These are phyloP conservation scores for Orbicella faveolata DNA, from an alignment of 64 coral and sea anemone species.

Conservation along the genomic window DNA sequence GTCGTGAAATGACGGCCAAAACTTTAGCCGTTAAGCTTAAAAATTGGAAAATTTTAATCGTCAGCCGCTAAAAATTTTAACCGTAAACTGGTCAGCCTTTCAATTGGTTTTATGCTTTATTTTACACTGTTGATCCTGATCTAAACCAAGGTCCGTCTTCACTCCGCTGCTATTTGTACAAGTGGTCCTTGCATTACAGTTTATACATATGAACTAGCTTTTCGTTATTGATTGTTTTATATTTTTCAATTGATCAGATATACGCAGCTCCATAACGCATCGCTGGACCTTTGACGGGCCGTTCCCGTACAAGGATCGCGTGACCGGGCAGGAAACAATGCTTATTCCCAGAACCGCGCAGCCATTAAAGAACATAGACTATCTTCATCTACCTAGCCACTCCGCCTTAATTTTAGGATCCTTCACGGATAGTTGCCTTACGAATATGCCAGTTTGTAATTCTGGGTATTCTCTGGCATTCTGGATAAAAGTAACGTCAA, in stretches of 20 bases:
- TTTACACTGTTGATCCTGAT: too few relatives aligned
- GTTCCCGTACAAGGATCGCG: neutral
- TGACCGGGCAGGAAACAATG: neutral
- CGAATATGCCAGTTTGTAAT: slow-evolving; percentile 5
- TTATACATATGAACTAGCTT: neutral
- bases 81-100: too few relatives aligned
- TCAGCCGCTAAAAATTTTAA: too few relatives aligned
- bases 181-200: neutral
- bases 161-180: too few relatives aligned
- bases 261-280: neutral
- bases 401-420: slow-evolving; percentile 20
- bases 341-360: neutral
- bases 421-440: neutral
- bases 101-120: too few relatives aligned
- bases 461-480: slow-evolving; percentile 9
- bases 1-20: too few relatives aligned
- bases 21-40: too few relatives aligned
- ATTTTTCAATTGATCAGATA: neutral
- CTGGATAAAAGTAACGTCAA: neutral
- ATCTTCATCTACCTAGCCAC: neutral
- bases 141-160: too few relatives aligned
- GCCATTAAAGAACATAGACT: neutral
- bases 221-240: too few relatives aligned
- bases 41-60: too few relatives aligned
- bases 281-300: slow-evolving; percentile 1